Evolutionary conservation across 2,113 vertebrate species (phyloP).

Genomic region (Notiomystis cincta): DNA sequence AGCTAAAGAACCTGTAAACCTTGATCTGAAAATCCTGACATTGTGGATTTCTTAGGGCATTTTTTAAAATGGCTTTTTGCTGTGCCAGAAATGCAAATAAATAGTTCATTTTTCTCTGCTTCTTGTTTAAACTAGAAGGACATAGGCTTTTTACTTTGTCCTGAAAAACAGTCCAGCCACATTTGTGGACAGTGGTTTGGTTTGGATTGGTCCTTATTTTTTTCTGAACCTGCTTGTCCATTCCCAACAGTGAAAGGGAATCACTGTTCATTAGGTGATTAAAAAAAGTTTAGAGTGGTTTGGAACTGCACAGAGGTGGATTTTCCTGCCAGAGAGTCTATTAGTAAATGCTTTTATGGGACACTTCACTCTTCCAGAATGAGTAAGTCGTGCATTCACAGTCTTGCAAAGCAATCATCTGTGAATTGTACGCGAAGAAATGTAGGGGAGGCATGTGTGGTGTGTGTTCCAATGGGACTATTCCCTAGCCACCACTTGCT

Average conservation of each 20-base stretch:
- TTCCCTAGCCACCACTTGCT: slow-evolving; percentile 23
- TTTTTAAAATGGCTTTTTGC: not conserved
- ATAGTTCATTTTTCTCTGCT: not conserved
- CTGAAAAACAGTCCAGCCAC: not conserved
- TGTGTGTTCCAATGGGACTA: slow-evolving; percentile 2
- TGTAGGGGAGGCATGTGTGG: not conserved
- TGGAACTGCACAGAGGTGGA: slow-evolving; percentile 8
- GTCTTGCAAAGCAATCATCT: slow-evolving; percentile 38
- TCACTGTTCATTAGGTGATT: slow-evolving; percentile 16
- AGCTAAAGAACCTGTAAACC: not conserved
- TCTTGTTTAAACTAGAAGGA: not conserved
- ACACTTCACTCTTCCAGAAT: not conserved
- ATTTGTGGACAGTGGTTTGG: not conserved
- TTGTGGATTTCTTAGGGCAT: not conserved
- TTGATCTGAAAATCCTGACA: not conserved
- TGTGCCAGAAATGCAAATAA: not conserved
- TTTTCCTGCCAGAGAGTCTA: slow-evolving; percentile 39
- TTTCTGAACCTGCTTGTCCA: not conserved
- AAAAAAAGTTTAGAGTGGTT: slow-evolving; percentile 27
- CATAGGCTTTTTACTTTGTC: not conserved
- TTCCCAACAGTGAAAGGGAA: not conserved
- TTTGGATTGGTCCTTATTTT: not conserved
- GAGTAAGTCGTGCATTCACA: not conserved
- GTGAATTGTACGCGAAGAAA: slow-evolving; percentile 24
- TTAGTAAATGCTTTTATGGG: slow-evolving; percentile 58